A percentile compares a stretch with the other conserved stretches of the same genome.
Evolutionary conservation across 2,113 vertebrate genomes (phyloP).

Genomic region (Mesocricetus auratus): DNA sequence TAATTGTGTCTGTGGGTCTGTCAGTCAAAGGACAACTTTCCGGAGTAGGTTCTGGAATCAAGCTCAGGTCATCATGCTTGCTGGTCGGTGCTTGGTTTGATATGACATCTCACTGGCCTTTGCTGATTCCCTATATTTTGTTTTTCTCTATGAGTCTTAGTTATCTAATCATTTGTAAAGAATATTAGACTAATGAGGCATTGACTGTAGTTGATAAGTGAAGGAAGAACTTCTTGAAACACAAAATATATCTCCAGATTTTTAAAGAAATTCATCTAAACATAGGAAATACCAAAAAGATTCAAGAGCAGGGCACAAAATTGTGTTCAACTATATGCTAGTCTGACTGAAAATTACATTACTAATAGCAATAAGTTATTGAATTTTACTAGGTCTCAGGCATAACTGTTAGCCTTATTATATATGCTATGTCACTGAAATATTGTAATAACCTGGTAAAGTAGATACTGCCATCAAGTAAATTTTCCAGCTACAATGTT

Average conservation of each 20-base stretch:
- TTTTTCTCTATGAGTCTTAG: background rate
- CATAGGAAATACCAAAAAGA: background rate
- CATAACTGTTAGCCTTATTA: background rate
- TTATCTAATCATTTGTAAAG: background rate
- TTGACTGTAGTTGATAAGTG: background rate
- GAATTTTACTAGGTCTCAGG: constrained; percentile 17
- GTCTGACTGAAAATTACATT: background rate
- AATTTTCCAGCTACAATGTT: background rate
- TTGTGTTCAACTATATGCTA: background rate
- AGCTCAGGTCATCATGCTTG: too few species aligned
- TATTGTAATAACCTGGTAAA: background rate
- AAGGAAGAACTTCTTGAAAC: background rate
- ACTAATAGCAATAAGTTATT: constrained; percentile 22
- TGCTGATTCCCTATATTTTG: background rate
- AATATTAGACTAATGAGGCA: background rate
- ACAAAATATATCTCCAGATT: background rate
- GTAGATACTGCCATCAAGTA: background rate
- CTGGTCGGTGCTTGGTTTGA: background rate
- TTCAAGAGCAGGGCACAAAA: background rate
- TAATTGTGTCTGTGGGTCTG: background rate
- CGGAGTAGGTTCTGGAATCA: background rate
- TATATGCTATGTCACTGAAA: background rate
- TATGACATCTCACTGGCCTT: background rate
- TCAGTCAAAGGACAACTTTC: background rate
- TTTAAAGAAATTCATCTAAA: constrained; percentile 50